Evolutionary conservation across 2,113 vertebrate species (phyloP).

Genomic region (Tylochromis polylepis): DNA sequence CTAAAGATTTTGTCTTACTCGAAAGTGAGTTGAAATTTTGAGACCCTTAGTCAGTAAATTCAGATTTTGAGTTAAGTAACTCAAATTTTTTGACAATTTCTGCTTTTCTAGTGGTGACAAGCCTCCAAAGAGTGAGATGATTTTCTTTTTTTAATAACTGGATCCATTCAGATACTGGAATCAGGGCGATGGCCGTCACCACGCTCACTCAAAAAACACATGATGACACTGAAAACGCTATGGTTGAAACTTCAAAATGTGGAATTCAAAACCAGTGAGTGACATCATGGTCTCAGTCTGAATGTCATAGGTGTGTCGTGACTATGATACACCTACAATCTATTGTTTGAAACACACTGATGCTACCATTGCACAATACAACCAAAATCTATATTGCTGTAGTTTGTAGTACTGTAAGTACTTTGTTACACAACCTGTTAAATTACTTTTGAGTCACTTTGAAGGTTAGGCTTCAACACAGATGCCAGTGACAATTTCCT

Average conservation of each 20-base stretch:
- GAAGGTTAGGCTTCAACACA: background rate
- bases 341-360: background rate
- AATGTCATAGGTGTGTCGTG: rapidly evolving
- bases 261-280: background rate
- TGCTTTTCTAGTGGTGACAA: background rate
- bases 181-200: rapidly evolving
- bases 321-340: background rate
- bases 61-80: background rate
- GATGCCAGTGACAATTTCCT: background rate
- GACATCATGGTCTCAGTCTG: background rate
- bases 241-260: background rate
- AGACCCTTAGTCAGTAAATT: background rate
- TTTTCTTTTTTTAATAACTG: background rate
- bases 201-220: background rate
- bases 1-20: background rate
- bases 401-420: background rate
- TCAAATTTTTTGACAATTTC: background rate
- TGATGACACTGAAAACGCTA: background rate
- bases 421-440: background rate
- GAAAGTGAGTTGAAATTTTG: background rate
- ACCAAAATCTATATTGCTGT: background rate
- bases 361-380: background rate
- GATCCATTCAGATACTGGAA: background rate
- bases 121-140: background rate
- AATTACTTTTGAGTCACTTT: background rate